Conservation (phyloP, 2,888 invertebrate genomes). For the Erebia epiphron region DNA sequence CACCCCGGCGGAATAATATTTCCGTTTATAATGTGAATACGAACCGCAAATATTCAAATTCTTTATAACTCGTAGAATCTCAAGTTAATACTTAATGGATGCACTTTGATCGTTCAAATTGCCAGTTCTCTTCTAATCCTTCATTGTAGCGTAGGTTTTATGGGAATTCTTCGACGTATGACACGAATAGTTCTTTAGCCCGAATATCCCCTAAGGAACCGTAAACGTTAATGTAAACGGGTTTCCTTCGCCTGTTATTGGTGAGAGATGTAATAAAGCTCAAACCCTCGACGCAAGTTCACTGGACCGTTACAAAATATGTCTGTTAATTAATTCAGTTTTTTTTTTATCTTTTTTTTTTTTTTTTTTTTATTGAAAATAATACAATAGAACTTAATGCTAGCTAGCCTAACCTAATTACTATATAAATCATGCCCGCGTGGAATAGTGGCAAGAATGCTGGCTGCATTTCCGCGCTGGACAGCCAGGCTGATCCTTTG, state of each 20-base stretch:
- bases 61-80: not conserved
- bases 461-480: no score
- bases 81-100: not conserved
- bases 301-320: not conserved
- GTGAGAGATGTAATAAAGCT: not conserved
- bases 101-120: not conserved
- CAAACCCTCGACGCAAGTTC: constrained; percentile 5
- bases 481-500: no score
- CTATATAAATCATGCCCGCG: no score
- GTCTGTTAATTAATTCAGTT: not conserved
- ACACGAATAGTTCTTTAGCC: constrained; percentile 7
- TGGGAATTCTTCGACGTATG: constrained; percentile 8
- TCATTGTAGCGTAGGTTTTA: not conserved
- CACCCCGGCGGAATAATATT: no score
- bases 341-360: no score
- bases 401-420: no score
- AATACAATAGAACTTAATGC: no score
- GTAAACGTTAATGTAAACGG: constrained; percentile 18
- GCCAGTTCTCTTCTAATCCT: not conserved
- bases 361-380: no score
- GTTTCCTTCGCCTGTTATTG: constrained; percentile 3
- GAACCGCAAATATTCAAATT: not conserved
- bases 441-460: no score
- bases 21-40: no score
- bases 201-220: constrained; percentile 7